phyloP scores from a whole-genome alignment of 2,113 vertebrate species.

The Ameiurus melas region DNA sequence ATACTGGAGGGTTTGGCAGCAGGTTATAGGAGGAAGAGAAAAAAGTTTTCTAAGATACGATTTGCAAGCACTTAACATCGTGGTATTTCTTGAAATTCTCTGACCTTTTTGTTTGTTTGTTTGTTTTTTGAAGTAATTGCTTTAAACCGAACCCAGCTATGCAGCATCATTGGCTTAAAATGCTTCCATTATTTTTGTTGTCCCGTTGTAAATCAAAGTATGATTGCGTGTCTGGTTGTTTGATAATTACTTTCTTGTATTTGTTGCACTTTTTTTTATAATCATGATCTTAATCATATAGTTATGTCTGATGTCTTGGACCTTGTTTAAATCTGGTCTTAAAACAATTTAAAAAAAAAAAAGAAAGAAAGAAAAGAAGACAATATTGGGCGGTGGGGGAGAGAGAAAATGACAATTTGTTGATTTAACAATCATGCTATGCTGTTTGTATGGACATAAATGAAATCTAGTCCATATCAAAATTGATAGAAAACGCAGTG shows the following conservation, averaged over 20 bases:
- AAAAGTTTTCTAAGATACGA: slow-evolving; percentile 46
- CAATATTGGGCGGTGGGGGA: too few relatives aligned
- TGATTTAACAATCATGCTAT: slow-evolving; percentile 86
- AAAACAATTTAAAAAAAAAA: slow-evolving; percentile 70
- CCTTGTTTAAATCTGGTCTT: slow-evolving; percentile 80
- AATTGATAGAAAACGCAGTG: slow-evolving; percentile 76
- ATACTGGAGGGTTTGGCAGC: slow-evolving; percentile 47
- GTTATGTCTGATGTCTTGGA: slow-evolving; percentile 81
- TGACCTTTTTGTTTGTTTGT: slow-evolving; percentile 12
- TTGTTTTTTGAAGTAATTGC: slow-evolving; percentile 78
- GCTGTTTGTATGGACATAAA: slow-evolving; percentile 58
- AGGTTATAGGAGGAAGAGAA: slow-evolving; percentile 57
- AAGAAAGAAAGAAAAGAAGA: background rate
- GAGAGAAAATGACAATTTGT: slow-evolving; percentile 73
- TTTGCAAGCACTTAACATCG: slow-evolving; percentile 55
- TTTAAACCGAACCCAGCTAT: slow-evolving; percentile 99
- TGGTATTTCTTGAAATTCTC: slow-evolving; percentile 67
- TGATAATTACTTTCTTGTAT: slow-evolving; percentile 36
- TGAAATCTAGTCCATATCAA: slow-evolving; percentile 55
- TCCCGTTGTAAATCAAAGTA: slow-evolving; percentile 55
- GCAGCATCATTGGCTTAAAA: slow-evolving; percentile 89
- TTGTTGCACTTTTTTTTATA: slow-evolving; percentile 53
- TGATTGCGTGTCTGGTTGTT: slow-evolving; percentile 76
- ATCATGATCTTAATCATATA: slow-evolving; percentile 73
- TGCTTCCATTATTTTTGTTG: slow-evolving; percentile 81